phyloP scores from a whole-genome alignment of 2,113 vertebrate species.

The Pithys albifrons region DNA sequence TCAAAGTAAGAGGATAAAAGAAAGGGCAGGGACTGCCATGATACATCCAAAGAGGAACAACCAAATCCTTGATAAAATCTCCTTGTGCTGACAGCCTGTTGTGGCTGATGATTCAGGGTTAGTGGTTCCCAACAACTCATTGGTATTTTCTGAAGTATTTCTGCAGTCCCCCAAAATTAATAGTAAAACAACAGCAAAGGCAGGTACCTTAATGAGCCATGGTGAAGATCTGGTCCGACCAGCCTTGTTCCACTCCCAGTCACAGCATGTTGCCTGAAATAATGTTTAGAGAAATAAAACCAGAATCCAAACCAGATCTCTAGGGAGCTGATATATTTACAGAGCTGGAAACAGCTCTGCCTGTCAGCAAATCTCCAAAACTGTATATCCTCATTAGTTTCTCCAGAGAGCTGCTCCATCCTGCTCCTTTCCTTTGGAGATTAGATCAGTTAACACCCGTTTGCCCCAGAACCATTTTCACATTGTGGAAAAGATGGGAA shows the following conservation, averaged over 20 bases:
- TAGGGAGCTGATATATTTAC: background rate
- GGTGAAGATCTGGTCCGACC: background rate
- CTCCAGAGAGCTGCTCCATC: background rate
- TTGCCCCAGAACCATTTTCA: background rate
- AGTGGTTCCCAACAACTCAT: background rate
- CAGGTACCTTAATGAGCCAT: background rate
- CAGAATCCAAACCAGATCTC: background rate
- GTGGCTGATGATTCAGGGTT: background rate
- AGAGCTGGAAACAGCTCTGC: background rate
- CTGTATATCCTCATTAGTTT: background rate
- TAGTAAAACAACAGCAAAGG: background rate
- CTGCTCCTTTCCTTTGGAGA: background rate
- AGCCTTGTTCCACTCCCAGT: background rate
- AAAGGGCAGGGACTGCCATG: background rate
- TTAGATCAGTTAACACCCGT: background rate
- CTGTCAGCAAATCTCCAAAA: background rate
- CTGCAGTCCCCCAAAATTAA: background rate
- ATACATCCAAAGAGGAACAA: background rate
- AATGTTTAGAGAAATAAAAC: background rate
- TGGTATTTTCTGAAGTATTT: background rate
- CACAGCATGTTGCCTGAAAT: background rate
- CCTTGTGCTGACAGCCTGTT: background rate
- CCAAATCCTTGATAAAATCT: background rate
- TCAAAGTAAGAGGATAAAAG: fast-evolving
- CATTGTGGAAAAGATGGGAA: background rate